phyloP scores from a whole-genome alignment of 2,113 vertebrate genomes.

The Pionites leucogaster region DNA sequence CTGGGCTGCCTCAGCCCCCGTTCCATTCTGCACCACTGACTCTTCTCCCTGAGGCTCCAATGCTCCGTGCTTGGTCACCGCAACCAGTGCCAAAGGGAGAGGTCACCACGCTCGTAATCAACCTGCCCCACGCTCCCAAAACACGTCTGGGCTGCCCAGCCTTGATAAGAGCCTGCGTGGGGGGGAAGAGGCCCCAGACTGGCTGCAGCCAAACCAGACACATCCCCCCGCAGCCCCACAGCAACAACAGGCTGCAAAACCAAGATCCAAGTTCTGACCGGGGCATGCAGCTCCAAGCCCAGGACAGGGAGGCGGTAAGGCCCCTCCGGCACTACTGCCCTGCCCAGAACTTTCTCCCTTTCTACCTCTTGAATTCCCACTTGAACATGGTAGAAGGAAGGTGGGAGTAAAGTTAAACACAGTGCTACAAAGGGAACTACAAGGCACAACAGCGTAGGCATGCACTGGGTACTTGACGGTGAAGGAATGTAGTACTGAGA shows the following conservation, averaged over 20 bases:
- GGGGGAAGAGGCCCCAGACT: background rate
- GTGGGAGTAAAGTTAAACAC: background rate
- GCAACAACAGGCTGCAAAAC: background rate
- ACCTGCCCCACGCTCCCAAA: background rate
- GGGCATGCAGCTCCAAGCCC: background rate
- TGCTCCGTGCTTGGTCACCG: background rate
- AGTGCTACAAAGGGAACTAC: background rate
- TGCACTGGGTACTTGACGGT: background rate
- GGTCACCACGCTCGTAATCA: background rate
- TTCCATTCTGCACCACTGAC: background rate
- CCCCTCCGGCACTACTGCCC: background rate
- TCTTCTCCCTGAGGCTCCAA: background rate
- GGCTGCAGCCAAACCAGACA: background rate
- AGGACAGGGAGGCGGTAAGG: background rate
- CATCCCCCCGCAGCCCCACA: background rate
- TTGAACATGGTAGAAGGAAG: background rate
- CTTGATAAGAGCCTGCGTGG: background rate
- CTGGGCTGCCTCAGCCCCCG: background rate
- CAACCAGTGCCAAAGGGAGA: background rate
- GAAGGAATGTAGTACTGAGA: fast-evolving
- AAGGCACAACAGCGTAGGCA: background rate
- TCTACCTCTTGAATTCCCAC: background rate
- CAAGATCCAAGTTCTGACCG: fast-evolving
- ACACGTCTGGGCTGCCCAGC: background rate
- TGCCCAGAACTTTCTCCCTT: background rate